Conservation (phyloP, 2,113 vertebrate species). For the Furnarius figulus region DNA sequence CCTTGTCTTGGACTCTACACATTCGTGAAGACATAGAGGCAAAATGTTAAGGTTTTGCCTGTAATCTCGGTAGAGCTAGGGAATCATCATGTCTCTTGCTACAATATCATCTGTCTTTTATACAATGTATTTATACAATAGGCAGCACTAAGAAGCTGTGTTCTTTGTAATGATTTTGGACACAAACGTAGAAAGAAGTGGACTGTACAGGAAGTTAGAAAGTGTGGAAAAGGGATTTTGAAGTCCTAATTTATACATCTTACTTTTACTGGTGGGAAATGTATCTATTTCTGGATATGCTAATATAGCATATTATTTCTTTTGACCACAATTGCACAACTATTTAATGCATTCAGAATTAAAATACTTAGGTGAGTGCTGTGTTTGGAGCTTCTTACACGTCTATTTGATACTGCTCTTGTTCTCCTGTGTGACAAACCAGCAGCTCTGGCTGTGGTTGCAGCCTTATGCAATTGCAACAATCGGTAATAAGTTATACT, state of each 20-base stretch:
- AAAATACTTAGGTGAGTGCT: not conserved
- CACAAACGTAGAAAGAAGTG: not conserved
- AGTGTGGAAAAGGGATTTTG: not conserved
- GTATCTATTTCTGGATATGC: not conserved
- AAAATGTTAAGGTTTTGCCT: not conserved
- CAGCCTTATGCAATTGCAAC: not conserved
- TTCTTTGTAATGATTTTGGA: not conserved
- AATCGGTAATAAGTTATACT: not conserved
- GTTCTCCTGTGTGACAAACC: not conserved
- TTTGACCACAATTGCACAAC: not conserved
- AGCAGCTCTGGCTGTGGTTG: not conserved
- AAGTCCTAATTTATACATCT: not conserved
- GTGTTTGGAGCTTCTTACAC: not conserved
- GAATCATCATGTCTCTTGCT: not conserved
- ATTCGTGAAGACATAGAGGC: not conserved
- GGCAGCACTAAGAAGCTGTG: not conserved
- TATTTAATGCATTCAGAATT: not conserved
- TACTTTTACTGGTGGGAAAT: not conserved
- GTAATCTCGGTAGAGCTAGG: not conserved
- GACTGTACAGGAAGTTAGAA: not conserved
- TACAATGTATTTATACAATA: not conserved
- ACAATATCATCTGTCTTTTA: fast-evolving
- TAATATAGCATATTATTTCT: not conserved
- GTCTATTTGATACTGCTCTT: not conserved
- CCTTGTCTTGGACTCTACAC: not conserved